Evolutionary conservation across 2,888 invertebrate species (phyloP).

Genomic region (Pammene aurita): DNA sequence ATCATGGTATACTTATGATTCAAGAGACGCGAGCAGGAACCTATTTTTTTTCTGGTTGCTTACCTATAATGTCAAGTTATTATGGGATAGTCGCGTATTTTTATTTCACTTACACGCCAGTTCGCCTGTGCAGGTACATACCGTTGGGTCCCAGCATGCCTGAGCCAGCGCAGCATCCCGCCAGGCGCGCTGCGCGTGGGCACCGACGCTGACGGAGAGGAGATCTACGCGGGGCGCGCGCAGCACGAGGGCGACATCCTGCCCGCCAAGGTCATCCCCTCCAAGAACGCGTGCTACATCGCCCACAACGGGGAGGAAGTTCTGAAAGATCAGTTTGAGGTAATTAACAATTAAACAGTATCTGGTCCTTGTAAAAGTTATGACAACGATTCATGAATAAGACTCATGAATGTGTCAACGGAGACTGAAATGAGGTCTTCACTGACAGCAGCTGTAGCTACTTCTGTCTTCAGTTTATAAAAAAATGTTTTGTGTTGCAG

Average conservation of each 20-base stretch:
- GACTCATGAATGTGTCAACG: no score
- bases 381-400: no score
- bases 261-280: conserved; percentile 87
- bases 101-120: not conserved
- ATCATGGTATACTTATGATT: no score
- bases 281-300: conserved; percentile 86
- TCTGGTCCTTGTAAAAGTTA: no score
- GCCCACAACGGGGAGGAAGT: conserved; percentile 85
- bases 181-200: conserved; percentile 83
- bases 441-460: no score
- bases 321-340: conserved; percentile 85
- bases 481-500: conserved; percentile 54
- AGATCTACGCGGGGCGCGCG: conserved; percentile 89
- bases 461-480: no score
- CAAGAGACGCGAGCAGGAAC: no score
- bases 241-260: conserved; percentile 86
- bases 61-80: no score
- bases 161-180: conserved; percentile 76
- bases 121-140: conserved; percentile 68
- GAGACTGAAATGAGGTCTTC: no score
- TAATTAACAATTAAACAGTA: conserved; percentile 49
- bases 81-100: no score
- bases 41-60: no score
- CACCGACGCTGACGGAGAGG: conserved; percentile 86
- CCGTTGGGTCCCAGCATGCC: conserved; percentile 79